Evolutionary conservation across 2,888 invertebrate genomes (phyloP), one percentile per base, ranked within the genome.

Genomic region (Dyspetes luteomarginatus): DNA sequence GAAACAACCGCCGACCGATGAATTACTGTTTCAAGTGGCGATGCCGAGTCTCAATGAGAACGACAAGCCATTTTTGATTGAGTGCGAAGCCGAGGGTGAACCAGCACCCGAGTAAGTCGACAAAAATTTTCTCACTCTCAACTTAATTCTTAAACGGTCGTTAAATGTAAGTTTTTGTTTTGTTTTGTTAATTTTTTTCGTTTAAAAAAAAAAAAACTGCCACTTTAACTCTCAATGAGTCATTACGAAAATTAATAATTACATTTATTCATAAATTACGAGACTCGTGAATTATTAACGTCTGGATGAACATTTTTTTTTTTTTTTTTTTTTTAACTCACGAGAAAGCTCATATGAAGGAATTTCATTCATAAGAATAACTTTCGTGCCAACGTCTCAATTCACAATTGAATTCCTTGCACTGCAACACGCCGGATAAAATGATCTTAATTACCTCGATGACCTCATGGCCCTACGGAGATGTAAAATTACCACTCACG

Each of bases 51-150:
- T 95, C 69, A 96, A 96, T 85, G 97, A 98, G 93, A 96, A 96
- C 89, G 97, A 98, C 92, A 98, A 97, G 92, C 98, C 98, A 64
- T 98, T 98, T 93, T 96, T 97, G 89, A 97, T 99, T 85, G 98
- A 98, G 92, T 99, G 99, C 92, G 97, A 98, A 92, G 99, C 99
- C 12, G 96, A 97, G 92, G 99, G 98, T 86, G 97, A 98, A 92
- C 99, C 99, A 9, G 95, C 96, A 85, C 98, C 99, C 71, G 96
- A 94, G 98, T 99, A 95, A 94, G 95, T 94, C 67, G 7, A 62
- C 79, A 45, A 68, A 68, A 52, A 55, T 45, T 45, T 69, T 30
- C 12, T 17, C 24, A 36, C 3, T 3, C 45, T 28, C 19, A 12
- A 58, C 17, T 17, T n/a, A n/a, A 58, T 7, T 17, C 2, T 17